phyloP scores from a whole-genome alignment of 2,797 vertebrate genomes.

The Falco peregrinus region DNA sequence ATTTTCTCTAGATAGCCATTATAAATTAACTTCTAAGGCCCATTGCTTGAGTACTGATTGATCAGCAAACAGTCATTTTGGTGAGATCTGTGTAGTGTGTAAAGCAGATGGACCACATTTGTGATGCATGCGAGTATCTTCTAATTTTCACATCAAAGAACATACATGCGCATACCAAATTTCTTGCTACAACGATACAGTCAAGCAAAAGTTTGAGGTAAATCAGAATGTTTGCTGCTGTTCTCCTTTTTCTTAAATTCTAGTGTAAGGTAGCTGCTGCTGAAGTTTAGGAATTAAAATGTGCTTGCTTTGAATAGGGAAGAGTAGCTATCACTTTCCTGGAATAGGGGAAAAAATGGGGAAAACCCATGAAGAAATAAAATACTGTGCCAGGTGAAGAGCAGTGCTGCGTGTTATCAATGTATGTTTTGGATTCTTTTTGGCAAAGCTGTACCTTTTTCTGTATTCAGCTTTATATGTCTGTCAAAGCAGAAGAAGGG shows the following conservation, averaged over 20 bases:
- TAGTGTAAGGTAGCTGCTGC: background rate
- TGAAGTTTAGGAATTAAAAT: background rate
- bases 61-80: background rate
- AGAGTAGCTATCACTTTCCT: background rate
- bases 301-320: background rate
- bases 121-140: background rate
- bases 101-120: background rate
- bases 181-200: background rate
- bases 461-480: background rate
- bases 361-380: background rate
- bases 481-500: background rate
- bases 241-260: background rate
- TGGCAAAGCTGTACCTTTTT: background rate
- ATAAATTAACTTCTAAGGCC: slow-evolving; percentile 19
- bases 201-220: background rate
- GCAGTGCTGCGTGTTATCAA: rapidly evolving
- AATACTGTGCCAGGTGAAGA: background rate
- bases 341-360: background rate
- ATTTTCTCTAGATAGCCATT: background rate
- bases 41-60: background rate
- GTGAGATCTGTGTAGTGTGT: background rate
- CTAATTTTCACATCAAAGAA: background rate
- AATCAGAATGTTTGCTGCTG: background rate
- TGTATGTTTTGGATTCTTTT: background rate
- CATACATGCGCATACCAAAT: background rate